phyloP scores from a whole-genome alignment of 2,113 vertebrate species.

The Laticauda laticaudata region DNA sequence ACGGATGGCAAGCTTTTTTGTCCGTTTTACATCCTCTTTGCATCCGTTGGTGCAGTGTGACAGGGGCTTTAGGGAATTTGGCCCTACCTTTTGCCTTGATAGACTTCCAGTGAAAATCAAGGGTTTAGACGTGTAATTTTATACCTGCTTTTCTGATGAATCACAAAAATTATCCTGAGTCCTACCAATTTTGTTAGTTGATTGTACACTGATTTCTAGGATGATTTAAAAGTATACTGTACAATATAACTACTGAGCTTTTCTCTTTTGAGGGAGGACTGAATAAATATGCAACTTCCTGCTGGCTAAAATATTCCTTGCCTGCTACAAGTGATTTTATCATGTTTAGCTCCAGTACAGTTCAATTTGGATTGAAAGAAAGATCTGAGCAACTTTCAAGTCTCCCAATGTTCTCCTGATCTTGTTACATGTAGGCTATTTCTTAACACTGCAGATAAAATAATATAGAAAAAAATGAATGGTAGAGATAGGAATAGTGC shows the following conservation, averaged over 20 bases:
- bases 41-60: no score
- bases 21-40: no score
- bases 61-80: no score
- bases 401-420: neutral
- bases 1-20: no score
- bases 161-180: neutral
- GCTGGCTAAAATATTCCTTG: neutral
- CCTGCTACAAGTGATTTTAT: neutral
- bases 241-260: neutral
- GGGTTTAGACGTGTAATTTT: neutral
- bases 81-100: neutral
- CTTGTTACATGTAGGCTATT: neutral
- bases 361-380: neutral
- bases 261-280: neutral
- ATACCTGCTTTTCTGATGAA: neutral
- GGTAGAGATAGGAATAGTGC: neutral
- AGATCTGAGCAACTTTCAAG: neutral
- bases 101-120: neutral
- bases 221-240: neutral
- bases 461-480: neutral
- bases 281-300: neutral
- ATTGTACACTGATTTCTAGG: neutral
- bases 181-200: neutral
- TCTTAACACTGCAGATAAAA: neutral
- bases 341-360: neutral